A percentile compares a stretch with the other conserved stretches of the same genome.
These are phyloP conservation scores for Petrolisthes cinctipes DNA, from an alignment of 2,888 invertebrate species.

Conservation along the genomic window DNA sequence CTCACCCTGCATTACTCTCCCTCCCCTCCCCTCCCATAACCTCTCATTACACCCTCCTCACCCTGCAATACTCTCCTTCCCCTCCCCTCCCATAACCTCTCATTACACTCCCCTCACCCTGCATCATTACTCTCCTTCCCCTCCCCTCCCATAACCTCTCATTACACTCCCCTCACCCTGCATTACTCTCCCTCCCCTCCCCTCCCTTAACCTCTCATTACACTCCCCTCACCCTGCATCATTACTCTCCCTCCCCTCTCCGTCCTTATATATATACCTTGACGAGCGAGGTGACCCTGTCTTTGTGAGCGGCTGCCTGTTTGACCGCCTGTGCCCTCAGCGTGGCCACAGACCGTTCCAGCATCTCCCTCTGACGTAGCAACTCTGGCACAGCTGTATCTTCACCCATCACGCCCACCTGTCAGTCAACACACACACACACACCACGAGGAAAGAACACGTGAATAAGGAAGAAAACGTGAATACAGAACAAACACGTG, in stretches of 20 bases:
- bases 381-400: conserved; percentile 45
- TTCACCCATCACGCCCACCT: conserved; percentile 15
- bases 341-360: conserved; percentile 51
- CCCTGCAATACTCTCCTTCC: too few species aligned
- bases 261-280: conserved; percentile 10
- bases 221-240: too few species aligned
- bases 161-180: not conserved
- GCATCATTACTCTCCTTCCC: not conserved
- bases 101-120: too few species aligned
- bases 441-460: not conserved
- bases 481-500: not conserved
- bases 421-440: not conserved
- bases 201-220: too few species aligned
- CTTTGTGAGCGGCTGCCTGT: conserved; percentile 40
- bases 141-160: not conserved
- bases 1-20: too few species aligned
- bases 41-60: too few species aligned
- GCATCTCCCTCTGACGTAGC: conserved; percentile 48
- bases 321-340: conserved; percentile 47
- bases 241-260: too few species aligned
- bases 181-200: too few species aligned
- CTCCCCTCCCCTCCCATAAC: too few species aligned
- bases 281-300: conserved; percentile 41
- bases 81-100: too few species aligned
- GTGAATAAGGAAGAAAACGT: not conserved